These are phyloP conservation scores for Holotrichia oblita DNA, from an alignment of 1,140 invertebrate genomes.

Conservation along the genomic window DNA sequence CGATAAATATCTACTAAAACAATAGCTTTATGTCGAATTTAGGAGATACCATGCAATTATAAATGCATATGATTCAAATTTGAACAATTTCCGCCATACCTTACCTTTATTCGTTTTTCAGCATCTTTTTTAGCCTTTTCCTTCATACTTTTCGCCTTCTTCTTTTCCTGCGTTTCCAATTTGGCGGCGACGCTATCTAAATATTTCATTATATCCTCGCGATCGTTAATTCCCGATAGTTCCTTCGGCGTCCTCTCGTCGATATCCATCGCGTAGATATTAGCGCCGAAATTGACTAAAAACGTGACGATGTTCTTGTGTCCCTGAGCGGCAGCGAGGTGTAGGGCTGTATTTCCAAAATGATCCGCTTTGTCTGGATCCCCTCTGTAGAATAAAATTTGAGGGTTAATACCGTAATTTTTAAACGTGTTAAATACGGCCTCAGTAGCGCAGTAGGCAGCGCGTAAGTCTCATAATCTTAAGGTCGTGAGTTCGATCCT, in stretches of 20 bases:
- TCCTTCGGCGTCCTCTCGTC: conserved; percentile 92
- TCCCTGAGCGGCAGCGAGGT: conserved; percentile 85
- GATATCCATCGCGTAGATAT: conserved; percentile 91
- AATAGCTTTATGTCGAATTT: too few species aligned
- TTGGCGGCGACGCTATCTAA: conserved; percentile 86
- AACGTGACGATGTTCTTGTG: conserved; percentile 93
- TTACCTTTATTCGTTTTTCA: conserved; percentile 76
- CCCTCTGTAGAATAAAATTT: conserved; percentile 71
- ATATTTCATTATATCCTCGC: conserved; percentile 85
- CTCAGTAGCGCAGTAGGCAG: conserved; percentile 93
- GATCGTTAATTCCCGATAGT: conserved; percentile 86
- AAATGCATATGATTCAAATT: too few species aligned
- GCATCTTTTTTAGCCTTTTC: conserved; percentile 85
- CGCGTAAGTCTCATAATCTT: conserved; percentile 98
- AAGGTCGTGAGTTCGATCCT: conserved; percentile 97
- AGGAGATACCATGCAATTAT: too few species aligned
- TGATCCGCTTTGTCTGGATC: conserved; percentile 93
- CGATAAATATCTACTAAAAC: too few species aligned
- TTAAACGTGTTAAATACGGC: conserved; percentile 56
- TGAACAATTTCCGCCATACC: not conserved
- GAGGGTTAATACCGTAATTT: not conserved
- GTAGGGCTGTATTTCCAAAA: conserved; percentile 92
- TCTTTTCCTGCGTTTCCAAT: conserved; percentile 82
- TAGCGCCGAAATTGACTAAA: conserved; percentile 92
- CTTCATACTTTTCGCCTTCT: conserved; percentile 77